A percentile compares a stretch with the other conserved stretches of the same genome.
Conservation (phyloP, 2,113 vertebrate genomes). For the Aptenodytes forsteri region DNA sequence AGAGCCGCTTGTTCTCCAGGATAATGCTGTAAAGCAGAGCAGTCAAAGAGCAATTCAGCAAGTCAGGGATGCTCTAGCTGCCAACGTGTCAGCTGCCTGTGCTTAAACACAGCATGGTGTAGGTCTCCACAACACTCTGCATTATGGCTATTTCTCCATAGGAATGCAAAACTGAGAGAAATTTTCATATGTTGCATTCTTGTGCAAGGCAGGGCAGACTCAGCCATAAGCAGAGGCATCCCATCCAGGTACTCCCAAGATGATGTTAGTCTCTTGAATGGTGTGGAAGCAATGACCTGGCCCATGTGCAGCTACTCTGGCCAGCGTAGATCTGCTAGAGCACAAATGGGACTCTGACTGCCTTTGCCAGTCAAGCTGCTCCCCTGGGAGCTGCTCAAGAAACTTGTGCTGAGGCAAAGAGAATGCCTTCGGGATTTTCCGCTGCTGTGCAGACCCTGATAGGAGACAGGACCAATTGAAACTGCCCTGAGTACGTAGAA, state of each 20-base stretch:
- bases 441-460: not conserved
- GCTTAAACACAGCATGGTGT: not conserved
- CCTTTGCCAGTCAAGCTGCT: not conserved
- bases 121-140: not conserved
- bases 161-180: not conserved
- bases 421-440: not conserved
- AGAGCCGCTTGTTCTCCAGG: not conserved
- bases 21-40: not conserved
- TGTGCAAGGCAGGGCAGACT: not conserved
- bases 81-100: not conserved
- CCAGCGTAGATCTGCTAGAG: fast-evolving
- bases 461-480: not conserved
- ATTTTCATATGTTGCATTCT: not conserved
- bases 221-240: not conserved
- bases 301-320: fast-evolving
- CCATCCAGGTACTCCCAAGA: not conserved
- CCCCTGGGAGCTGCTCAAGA: not conserved
- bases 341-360: fast-evolving
- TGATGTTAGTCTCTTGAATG: not conserved
- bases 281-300: not conserved
- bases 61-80: not conserved
- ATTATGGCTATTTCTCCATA: not conserved
- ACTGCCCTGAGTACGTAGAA: not conserved
- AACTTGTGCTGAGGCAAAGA: not conserved
- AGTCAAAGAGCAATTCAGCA: not conserved